These are phyloP conservation scores for Ailuropoda melanoleuca DNA, from an alignment of 2,113 vertebrate species.

Conservation along the genomic window DNA sequence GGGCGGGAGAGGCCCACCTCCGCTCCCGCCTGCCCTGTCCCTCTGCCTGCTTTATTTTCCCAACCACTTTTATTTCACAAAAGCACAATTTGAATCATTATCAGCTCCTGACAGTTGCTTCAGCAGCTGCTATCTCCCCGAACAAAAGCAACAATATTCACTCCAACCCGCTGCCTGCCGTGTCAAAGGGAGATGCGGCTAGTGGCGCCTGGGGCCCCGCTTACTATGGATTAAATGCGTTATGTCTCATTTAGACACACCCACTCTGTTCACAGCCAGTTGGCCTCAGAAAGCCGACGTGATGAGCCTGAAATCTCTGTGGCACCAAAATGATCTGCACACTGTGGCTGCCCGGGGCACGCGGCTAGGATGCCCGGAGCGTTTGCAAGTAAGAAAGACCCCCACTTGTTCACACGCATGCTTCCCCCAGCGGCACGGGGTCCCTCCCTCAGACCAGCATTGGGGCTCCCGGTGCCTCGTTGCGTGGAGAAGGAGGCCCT, in stretches of 20 bases:
- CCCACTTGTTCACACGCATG: fast-evolving
- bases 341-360: fast-evolving
- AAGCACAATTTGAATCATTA: background rate
- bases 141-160: conserved; percentile 3
- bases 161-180: background rate
- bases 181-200: background rate
- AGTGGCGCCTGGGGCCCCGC: background rate
- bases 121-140: conserved; percentile 19
- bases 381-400: fast-evolving
- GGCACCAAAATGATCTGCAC: fast-evolving
- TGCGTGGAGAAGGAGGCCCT: fast-evolving
- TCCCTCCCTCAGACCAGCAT: fast-evolving
- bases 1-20: background rate
- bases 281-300: fast-evolving
- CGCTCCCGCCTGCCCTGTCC: background rate
- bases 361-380: fast-evolving
- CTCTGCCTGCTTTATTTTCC: background rate
- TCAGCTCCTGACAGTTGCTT: conserved; percentile 4
- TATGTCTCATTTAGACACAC: background rate
- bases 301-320: fast-evolving
- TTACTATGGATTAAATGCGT: background rate
- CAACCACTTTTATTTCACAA: background rate
- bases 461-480: fast-evolving
- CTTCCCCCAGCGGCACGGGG: fast-evolving
- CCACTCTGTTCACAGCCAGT: background rate